Conservation (phyloP, 2,888 invertebrate species). For the Boloria euphrosyne region DNA sequence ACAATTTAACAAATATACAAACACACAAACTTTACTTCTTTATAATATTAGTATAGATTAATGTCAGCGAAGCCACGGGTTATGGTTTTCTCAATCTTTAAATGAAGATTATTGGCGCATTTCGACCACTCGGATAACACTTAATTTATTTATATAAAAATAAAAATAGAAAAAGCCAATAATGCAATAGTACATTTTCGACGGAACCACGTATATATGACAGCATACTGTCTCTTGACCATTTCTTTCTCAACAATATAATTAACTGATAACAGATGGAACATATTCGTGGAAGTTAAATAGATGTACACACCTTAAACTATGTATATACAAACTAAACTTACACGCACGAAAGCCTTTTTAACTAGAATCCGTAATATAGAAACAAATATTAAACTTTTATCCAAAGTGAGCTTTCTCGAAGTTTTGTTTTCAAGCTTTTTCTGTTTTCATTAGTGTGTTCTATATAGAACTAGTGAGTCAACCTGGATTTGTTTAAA, state of each 20-base stretch:
- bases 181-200: too few relatives aligned
- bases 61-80: too few relatives aligned
- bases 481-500: too few relatives aligned
- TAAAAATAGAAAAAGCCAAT: too few relatives aligned
- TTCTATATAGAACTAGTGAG: too few relatives aligned
- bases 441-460: neutral
- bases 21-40: too few relatives aligned
- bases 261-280: constrained; percentile 42
- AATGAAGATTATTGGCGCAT: too few relatives aligned
- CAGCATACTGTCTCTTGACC: constrained; percentile 36
- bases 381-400: constrained; percentile 18
- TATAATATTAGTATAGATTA: too few relatives aligned
- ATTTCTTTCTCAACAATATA: constrained; percentile 35
- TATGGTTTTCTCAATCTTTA: too few relatives aligned
- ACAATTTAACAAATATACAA: too few relatives aligned
- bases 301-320: constrained; percentile 49
- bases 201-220: constrained; percentile 20
- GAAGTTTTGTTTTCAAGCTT: neutral
- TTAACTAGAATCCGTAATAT: constrained; percentile 30
- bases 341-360: constrained; percentile 33
- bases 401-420: constrained; percentile 9
- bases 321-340: constrained; percentile 23
- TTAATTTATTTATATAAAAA: too few relatives aligned
- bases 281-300: constrained; percentile 50
- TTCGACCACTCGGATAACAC: too few relatives aligned